Conservation (phyloP, 2,113 vertebrate genomes). For the Tragelaphus imberbis region DNA sequence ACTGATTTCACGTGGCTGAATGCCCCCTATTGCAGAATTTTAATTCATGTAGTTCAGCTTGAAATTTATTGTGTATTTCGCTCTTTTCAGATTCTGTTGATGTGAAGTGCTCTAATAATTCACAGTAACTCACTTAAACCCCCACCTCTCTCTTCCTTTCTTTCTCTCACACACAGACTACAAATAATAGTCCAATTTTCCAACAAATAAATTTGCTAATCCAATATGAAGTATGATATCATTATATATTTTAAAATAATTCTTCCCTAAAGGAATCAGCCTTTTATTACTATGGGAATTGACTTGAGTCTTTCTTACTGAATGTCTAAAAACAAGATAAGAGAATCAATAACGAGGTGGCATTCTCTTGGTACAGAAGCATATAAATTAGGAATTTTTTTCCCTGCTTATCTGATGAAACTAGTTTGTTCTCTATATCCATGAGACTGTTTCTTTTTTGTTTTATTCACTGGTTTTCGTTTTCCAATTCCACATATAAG, state of each 20-base stretch:
- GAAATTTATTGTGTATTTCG: neutral
- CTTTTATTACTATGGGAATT: neutral
- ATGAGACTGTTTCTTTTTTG: neutral
- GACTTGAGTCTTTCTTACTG: neutral
- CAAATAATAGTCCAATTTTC: neutral
- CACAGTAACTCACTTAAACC: neutral
- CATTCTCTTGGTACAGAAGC: neutral
- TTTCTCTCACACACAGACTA: neutral
- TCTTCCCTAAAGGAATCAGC: neutral
- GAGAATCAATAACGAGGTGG: neutral
- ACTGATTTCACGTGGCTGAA: constrained; percentile 2
- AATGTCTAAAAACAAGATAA: constrained; percentile 39
- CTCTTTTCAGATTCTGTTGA: neutral
- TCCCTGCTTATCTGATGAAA: neutral
- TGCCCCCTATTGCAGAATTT: constrained; percentile 23
- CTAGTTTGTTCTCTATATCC: neutral
- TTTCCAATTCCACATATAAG: neutral
- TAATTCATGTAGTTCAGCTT: constrained; percentile 4
- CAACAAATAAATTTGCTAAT: neutral
- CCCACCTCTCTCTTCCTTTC: neutral
- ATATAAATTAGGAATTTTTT: neutral
- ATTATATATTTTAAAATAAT: neutral
- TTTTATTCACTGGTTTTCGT: neutral
- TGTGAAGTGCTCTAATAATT: neutral
- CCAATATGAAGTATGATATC: neutral